phyloP scores from a whole-genome alignment of 2,113 vertebrate genomes.

The Tragelaphus strepsiceros region DNA sequence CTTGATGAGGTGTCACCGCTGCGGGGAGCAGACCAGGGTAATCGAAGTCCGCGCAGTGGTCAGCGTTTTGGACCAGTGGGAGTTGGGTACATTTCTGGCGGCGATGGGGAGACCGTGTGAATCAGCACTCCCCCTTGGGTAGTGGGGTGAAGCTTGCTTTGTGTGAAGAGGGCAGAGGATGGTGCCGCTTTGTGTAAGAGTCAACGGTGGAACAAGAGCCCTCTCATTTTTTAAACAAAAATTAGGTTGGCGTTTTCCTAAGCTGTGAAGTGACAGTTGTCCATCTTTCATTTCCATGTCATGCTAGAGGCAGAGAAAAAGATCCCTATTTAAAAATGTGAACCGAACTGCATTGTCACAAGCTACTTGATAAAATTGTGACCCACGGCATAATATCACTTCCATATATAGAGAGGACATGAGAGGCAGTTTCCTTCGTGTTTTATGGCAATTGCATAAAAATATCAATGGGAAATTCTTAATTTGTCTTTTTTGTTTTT shows the following conservation, averaged over 20 bases:
- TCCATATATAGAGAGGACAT: neutral
- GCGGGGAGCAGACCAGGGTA: neutral
- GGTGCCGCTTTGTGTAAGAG: slow-evolving; percentile 63
- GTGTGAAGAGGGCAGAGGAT: slow-evolving; percentile 49
- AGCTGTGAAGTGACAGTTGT: slow-evolving; percentile 1
- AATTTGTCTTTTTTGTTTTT: neutral
- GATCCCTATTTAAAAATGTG: neutral
- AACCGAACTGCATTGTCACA: neutral
- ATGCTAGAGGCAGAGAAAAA: neutral
- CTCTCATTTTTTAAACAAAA: neutral
- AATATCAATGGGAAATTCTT: neutral
- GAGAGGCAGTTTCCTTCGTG: neutral
- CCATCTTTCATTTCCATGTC: neutral
- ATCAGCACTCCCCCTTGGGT: neutral
- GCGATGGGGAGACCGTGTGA: neutral
- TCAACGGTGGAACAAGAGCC: neutral
- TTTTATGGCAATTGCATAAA: neutral
- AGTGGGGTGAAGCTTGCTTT: slow-evolving; percentile 55
- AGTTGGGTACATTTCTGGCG: neutral
- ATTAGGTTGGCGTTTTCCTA: neutral
- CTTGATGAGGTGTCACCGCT: neutral
- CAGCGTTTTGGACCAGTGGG: neutral
- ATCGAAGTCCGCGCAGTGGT: neutral
- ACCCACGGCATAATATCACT: neutral
- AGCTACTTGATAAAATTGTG: slow-evolving; percentile 12